Evolutionary conservation across 2,797 vertebrate species (phyloP).

Genomic region (Sebastes steindachneri): DNA sequence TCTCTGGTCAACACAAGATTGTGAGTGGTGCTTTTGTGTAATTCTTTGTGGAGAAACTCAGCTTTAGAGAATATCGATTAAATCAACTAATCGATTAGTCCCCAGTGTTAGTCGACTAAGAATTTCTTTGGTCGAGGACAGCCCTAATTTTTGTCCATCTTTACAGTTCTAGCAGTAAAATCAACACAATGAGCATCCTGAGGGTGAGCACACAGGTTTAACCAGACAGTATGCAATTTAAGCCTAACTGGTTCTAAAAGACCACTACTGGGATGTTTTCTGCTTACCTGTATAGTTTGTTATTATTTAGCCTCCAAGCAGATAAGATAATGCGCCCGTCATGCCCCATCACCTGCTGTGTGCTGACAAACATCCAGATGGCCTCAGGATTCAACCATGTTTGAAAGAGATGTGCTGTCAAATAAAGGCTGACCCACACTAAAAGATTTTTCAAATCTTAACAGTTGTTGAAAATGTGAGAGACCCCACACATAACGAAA

Average conservation of each 20-base stretch:
- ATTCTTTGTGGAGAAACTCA: too few species aligned
- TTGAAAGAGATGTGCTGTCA: slow-evolving; percentile 14
- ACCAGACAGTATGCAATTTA: not conserved
- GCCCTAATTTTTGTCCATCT: not conserved
- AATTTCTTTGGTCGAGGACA: too few species aligned
- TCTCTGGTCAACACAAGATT: too few species aligned
- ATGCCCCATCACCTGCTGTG: slow-evolving; percentile 24
- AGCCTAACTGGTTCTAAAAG: not conserved
- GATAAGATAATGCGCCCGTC: slow-evolving; percentile 46
- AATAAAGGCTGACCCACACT: not conserved
- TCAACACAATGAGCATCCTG: not conserved
- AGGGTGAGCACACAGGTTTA: not conserved
- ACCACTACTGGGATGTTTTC: slow-evolving; percentile 7
- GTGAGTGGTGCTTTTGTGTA: too few species aligned
- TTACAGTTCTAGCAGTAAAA: not conserved
- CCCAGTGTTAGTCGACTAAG: too few species aligned
- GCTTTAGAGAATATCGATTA: too few species aligned
- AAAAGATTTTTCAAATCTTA: too few species aligned
- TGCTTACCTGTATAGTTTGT: slow-evolving; percentile 12
- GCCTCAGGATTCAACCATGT: slow-evolving; percentile 21
- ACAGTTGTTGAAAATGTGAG: too few species aligned
- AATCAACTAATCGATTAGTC: too few species aligned
- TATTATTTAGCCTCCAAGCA: slow-evolving; percentile 41
- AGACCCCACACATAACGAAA: too few species aligned
- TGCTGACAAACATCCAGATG: slow-evolving; percentile 51